Conservation (phyloP, 2,888 invertebrate genomes). For the Agonopterix heracliana region DNA sequence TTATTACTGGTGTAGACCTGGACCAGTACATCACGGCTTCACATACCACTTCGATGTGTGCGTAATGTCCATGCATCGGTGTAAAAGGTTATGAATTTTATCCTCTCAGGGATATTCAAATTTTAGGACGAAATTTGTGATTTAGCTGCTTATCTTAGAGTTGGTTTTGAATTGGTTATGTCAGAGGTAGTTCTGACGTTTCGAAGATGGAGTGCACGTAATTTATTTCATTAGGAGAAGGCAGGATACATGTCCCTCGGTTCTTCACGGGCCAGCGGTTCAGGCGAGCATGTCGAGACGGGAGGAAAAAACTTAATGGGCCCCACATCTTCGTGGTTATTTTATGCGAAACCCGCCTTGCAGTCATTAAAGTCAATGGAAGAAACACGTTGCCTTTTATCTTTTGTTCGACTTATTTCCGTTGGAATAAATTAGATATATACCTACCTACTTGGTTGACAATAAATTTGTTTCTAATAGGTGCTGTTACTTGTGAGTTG, state of each 20-base stretch:
- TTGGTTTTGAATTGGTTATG: slow-evolving; percentile 14
- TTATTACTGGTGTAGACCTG: no score
- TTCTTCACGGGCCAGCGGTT: slow-evolving; percentile 66
- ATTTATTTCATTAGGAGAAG: slow-evolving; percentile 74
- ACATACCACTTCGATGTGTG: slow-evolving; percentile 22
- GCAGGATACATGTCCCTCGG: slow-evolving; percentile 73
- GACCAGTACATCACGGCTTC: no score
- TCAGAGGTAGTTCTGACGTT: slow-evolving; percentile 24
- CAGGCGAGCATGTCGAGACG: slow-evolving; percentile 57
- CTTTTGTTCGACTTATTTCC: slow-evolving; percentile 55
- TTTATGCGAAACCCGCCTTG: slow-evolving; percentile 56
- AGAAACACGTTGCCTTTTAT: slow-evolving; percentile 60
- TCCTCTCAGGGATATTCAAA: slow-evolving; percentile 32
- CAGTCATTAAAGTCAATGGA: slow-evolving; percentile 53
- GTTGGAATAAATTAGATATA: slow-evolving; percentile 55
- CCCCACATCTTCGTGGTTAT: slow-evolving; percentile 54
- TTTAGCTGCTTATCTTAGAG: slow-evolving; percentile 8
- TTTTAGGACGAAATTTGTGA: slow-evolving; percentile 12
- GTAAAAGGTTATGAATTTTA: slow-evolving; percentile 57
- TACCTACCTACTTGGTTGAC: not conserved
- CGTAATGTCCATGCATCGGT: slow-evolving; percentile 21
- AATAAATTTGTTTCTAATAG: not conserved
- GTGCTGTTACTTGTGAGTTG: no score
- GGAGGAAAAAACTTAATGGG: slow-evolving; percentile 56
- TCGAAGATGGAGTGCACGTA: slow-evolving; percentile 26